Evolutionary conservation across 2,888 invertebrate genomes (phyloP).

Genomic region (Strigamia transsilvanica): DNA sequence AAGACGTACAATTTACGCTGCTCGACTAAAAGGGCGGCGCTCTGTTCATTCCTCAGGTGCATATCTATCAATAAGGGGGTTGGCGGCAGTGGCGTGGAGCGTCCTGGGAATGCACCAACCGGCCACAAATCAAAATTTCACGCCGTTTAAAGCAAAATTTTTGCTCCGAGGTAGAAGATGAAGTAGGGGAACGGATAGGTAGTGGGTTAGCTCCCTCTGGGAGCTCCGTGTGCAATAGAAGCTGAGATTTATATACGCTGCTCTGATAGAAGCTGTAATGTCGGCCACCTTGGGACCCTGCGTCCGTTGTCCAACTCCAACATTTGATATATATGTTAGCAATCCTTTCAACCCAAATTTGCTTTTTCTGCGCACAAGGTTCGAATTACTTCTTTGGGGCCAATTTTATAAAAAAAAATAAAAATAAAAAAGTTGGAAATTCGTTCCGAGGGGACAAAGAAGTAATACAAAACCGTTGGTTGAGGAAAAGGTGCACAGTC

Average conservation of each 20-base stretch:
- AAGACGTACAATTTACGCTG: slow-evolving; percentile 10
- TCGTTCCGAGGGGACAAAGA: slow-evolving; percentile 18
- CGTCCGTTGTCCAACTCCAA: slow-evolving; percentile 13
- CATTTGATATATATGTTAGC: background rate
- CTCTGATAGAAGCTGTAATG: slow-evolving; percentile 49
- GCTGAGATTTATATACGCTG: slow-evolving; percentile 40
- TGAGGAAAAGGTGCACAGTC: background rate
- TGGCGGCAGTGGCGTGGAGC: background rate
- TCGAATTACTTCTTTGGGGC: no score
- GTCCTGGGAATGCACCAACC: slow-evolving; percentile 37
- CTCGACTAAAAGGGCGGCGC: background rate
- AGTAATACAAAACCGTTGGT: background rate
- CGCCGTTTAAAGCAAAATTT: slow-evolving; percentile 52
- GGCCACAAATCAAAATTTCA: slow-evolving; percentile 52
- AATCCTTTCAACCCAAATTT: slow-evolving; percentile 24
- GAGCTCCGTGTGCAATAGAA: slow-evolving; percentile 27
- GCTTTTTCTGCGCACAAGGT: background rate
- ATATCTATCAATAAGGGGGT: slow-evolving; percentile 38
- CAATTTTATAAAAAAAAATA: background rate
- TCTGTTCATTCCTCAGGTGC: slow-evolving; percentile 39
- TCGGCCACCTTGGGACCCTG: slow-evolving; percentile 16
- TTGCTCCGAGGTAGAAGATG: slow-evolving; percentile 28
- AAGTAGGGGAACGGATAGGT: slow-evolving; percentile 27
- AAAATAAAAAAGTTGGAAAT: slow-evolving; percentile 1
- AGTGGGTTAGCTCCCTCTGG: slow-evolving; percentile 22